These are phyloP conservation scores for Lasioglossum morio DNA, from an alignment of 2,888 invertebrate species.

Conservation along the genomic window DNA sequence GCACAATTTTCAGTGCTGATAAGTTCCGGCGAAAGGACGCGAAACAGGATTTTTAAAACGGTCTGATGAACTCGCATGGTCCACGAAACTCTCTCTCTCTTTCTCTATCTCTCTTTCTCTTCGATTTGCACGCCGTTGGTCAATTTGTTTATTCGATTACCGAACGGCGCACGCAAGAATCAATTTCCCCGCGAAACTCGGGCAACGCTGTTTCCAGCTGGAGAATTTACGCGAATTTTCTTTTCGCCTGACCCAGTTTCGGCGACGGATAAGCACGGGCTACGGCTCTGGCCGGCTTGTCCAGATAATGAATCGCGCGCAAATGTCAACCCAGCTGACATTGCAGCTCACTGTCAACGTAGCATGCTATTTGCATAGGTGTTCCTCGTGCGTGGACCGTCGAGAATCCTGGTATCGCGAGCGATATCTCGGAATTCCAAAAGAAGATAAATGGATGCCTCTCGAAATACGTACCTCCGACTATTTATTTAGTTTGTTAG, in stretches of 20 bases:
- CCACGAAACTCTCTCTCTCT: neutral
- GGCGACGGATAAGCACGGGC: neutral
- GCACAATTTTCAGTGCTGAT: conserved; percentile 20
- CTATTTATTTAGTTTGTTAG: neutral
- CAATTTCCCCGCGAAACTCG: neutral
- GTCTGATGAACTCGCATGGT: neutral
- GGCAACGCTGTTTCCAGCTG: neutral
- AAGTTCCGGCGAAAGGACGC: neutral
- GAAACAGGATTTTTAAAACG: neutral
- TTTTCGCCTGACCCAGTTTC: conserved; percentile 39
- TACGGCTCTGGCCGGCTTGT: conserved; percentile 22
- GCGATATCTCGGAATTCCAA: conserved; percentile 10
- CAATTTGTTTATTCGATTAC: conserved; percentile 7
- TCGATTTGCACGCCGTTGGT: neutral
- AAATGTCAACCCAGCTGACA: conserved; percentile 36
- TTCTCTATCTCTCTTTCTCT: neutral
- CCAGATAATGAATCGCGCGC: conserved; percentile 37
- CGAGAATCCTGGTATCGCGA: conserved; percentile 22
- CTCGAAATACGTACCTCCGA: neutral
- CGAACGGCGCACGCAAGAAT: neutral
- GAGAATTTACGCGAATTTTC: conserved; percentile 31
- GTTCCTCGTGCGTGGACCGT: conserved; percentile 6
- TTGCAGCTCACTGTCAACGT: conserved; percentile 5
- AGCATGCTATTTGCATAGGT: conserved; percentile 44
- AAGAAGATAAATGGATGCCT: neutral